A percentile compares a stretch with the other conserved stretches of the same genome.
Conservation (phyloP, 2,888 invertebrate genomes). For the Netelia fuscicornis region DNA sequence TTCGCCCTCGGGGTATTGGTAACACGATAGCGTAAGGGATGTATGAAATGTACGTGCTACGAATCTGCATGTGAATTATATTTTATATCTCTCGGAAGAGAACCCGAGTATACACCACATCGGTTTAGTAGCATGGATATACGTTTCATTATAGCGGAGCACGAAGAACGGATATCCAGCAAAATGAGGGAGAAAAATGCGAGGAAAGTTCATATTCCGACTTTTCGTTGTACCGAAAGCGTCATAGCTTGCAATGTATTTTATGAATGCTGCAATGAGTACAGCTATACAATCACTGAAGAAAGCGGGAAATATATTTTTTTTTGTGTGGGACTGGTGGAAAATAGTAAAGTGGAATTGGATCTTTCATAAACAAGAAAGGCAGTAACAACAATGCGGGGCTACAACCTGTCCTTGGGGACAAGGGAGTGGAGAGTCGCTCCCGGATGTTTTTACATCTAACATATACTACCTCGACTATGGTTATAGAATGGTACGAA, state of each 20-base stretch:
- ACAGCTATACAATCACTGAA: conserved; percentile 3
- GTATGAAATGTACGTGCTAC: conserved; percentile 46
- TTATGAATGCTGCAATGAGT: background rate
- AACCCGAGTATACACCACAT: conserved; percentile 6
- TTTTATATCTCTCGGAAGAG: conserved; percentile 59
- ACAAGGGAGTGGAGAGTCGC: conserved; percentile 39
- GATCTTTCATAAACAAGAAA: conserved; percentile 26
- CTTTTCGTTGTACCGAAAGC: too few species aligned
- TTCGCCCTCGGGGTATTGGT: conserved; percentile 51
- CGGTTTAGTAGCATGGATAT: background rate
- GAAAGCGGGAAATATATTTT: background rate
- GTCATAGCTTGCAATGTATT: too few species aligned
- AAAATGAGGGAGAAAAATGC: too few species aligned
- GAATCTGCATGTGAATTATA: conserved; percentile 62
- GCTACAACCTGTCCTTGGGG: conserved; percentile 34
- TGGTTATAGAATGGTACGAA: conserved; percentile 18
- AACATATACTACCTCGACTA: conserved; percentile 37
- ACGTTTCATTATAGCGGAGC: too few species aligned
- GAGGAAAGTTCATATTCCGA: too few species aligned
- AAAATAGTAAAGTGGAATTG: conserved; percentile 39
- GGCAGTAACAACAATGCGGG: background rate
- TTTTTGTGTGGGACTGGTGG: background rate
- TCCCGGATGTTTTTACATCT: conserved; percentile 62
- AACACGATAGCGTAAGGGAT: conserved; percentile 56
- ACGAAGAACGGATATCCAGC: too few species aligned